Percentiles rank a stretch among this genome's conserved stretches.
These are phyloP conservation scores for Sula dactylatra DNA, from an alignment of 2,113 vertebrate species.

Conservation along the genomic window DNA sequence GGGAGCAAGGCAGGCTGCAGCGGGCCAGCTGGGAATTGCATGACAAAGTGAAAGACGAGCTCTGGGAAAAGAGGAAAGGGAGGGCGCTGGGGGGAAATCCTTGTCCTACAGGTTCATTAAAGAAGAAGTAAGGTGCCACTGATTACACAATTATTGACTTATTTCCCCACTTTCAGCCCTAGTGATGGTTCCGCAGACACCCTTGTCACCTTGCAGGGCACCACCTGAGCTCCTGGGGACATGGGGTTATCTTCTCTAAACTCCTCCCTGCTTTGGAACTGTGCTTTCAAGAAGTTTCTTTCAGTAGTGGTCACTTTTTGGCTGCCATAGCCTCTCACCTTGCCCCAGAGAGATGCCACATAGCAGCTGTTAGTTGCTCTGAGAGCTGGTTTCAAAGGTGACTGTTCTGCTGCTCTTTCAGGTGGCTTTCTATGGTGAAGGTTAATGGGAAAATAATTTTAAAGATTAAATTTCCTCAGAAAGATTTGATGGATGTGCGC, in stretches of 20 bases:
- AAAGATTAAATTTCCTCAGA: neutral
- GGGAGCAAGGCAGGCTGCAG: constrained; percentile 71
- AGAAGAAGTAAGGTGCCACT: constrained; percentile 25
- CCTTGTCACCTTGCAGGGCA: neutral
- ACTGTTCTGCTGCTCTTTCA: neutral
- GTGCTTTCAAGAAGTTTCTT: neutral
- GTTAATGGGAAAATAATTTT: neutral
- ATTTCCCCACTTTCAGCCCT: neutral
- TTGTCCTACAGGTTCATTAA: constrained; percentile 59
- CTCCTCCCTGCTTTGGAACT: neutral
- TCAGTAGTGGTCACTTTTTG: neutral
- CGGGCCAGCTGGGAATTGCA: constrained; percentile 69
- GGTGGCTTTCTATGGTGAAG: neutral
- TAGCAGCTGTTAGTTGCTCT: neutral
- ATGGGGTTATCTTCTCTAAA: accelerated
- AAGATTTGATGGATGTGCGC: neutral
- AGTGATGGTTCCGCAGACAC: neutral
- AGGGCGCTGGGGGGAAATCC: neutral
- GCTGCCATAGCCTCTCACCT: neutral
- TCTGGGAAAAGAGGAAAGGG: neutral
- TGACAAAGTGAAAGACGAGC: constrained; percentile 64
- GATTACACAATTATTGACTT: neutral
- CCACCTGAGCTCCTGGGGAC: neutral
- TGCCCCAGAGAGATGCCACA: neutral
- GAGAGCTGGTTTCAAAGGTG: neutral